Conservation (phyloP, 2,888 invertebrate species). For the Phyllotreta striolata region DNA sequence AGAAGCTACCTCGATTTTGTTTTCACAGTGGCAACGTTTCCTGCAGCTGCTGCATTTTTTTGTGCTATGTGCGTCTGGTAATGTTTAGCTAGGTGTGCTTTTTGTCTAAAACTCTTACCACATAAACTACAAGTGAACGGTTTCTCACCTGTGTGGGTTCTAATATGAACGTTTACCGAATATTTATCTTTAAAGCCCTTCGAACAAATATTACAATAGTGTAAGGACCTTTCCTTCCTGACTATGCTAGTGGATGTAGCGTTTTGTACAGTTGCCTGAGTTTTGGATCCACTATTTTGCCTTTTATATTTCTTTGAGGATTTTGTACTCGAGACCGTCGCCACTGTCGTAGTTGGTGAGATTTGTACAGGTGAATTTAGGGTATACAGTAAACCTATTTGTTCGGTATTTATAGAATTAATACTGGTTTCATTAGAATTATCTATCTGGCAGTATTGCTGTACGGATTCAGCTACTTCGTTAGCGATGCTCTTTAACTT, state of each 20-base stretch:
- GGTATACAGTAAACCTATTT: conserved; percentile 58
- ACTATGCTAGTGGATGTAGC: conserved; percentile 76
- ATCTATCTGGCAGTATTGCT: conserved; percentile 70
- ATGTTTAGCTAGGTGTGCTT: conserved; percentile 91
- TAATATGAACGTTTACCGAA: conserved; percentile 96
- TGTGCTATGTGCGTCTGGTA: conserved; percentile 93
- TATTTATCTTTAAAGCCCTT: conserved; percentile 96
- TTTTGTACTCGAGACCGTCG: conserved; percentile 71
- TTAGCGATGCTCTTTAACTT: conserved; percentile 84
- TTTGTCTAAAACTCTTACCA: conserved; percentile 91
- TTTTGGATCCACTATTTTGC: conserved; percentile 58
- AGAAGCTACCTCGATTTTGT: conserved; percentile 59
- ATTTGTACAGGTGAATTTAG: conserved; percentile 58
- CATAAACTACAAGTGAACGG: conserved; percentile 95
- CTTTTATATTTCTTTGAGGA: conserved; percentile 77
- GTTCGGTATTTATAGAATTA: conserved; percentile 61
- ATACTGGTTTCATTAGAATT: conserved; percentile 64
- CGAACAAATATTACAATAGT: conserved; percentile 93
- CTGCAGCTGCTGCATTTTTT: conserved; percentile 75
- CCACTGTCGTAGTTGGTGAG: conserved; percentile 68
- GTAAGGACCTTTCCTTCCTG: conserved; percentile 84
- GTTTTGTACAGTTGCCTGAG: conserved; percentile 54
- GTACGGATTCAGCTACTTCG: conserved; percentile 80
- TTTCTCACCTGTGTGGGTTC: conserved; percentile 98
- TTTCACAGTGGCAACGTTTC: conserved; percentile 61